A percentile compares a stretch with the other conserved stretches of the same genome.
phyloP scores from a whole-genome alignment of 2,888 invertebrate genomes.

The Hydriomena furcata region DNA sequence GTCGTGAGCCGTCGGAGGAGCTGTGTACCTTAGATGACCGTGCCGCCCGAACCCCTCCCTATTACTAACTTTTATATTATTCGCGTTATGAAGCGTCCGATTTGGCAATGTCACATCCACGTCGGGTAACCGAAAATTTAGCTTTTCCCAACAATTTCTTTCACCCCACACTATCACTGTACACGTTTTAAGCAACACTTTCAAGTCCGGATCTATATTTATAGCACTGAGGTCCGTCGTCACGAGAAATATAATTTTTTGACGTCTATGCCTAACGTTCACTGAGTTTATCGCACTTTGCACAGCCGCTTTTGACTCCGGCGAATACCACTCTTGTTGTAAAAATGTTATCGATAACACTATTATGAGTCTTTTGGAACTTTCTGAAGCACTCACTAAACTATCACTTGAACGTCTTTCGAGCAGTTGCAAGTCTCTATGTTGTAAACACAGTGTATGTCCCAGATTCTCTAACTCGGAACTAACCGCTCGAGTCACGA shows the following conservation, averaged over 20 bases:
- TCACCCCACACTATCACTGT: constrained; percentile 91
- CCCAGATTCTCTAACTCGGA: constrained; percentile 88
- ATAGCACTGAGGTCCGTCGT: constrained; percentile 84
- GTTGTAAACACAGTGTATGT: constrained; percentile 86
- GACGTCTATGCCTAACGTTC: constrained; percentile 85
- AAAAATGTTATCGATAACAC: constrained; percentile 92
- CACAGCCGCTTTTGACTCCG: constrained; percentile 91
- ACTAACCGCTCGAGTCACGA: constrained; percentile 86
- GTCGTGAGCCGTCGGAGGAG: constrained; percentile 79
- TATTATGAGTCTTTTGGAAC: constrained; percentile 89
- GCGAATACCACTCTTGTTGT: constrained; percentile 91
- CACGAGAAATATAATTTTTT: constrained; percentile 83
- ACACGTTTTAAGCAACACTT: constrained; percentile 88
- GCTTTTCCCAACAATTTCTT: constrained; percentile 94
- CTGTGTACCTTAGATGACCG: constrained; percentile 79
- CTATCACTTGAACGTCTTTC: constrained; percentile 82
- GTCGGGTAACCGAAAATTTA: constrained; percentile 92
- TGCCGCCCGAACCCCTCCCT: constrained; percentile 77
- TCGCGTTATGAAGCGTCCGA: constrained; percentile 81
- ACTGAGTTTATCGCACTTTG: constrained; percentile 88
- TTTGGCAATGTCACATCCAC: constrained; percentile 84
- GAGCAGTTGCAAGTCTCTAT: constrained; percentile 84
- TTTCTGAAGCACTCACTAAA: constrained; percentile 82
- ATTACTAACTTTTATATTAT: constrained; percentile 75
- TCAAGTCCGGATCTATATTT: constrained; percentile 89